Evolutionary conservation across 2,888 invertebrate genomes (phyloP).

Genomic region (Sarcophaga subvicina): DNA sequence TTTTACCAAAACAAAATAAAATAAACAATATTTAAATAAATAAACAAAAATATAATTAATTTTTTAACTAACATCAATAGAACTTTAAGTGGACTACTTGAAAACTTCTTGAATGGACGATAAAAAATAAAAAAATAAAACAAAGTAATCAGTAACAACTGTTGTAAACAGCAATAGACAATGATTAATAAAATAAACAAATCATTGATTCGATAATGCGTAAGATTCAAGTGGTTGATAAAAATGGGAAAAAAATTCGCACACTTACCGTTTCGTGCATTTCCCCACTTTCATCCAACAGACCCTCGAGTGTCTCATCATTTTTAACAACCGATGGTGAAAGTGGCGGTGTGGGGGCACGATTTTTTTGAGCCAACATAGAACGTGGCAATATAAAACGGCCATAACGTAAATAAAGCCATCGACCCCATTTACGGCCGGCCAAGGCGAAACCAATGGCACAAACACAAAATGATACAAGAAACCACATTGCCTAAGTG

Average conservation of each 20-base stretch:
- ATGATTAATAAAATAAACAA: neutral
- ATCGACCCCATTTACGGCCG: slow-evolving; percentile 80
- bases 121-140: neutral
- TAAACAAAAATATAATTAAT: neutral
- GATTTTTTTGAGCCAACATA: slow-evolving; percentile 76
- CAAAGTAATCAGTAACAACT: neutral
- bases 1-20: too few species aligned
- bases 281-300: slow-evolving; percentile 79
- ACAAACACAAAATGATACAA: slow-evolving; percentile 74
- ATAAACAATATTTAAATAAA: neutral
- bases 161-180: neutral
- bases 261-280: slow-evolving; percentile 81
- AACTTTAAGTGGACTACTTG: neutral
- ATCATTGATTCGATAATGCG: neutral
- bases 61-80: neutral
- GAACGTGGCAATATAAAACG: slow-evolving; percentile 78
- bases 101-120: neutral
- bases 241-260: neutral
- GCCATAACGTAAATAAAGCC: slow-evolving; percentile 79
- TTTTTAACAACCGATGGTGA: slow-evolving; percentile 75
- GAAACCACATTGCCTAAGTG: slow-evolving; percentile 76
- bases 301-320: slow-evolving; percentile 79
- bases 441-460: slow-evolving; percentile 74
- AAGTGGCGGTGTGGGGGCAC: slow-evolving; percentile 80
- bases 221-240: slow-evolving; percentile 4